These are phyloP conservation scores for Neopipo cinnamomea DNA, from an alignment of 2,113 vertebrate species.

Conservation along the genomic window DNA sequence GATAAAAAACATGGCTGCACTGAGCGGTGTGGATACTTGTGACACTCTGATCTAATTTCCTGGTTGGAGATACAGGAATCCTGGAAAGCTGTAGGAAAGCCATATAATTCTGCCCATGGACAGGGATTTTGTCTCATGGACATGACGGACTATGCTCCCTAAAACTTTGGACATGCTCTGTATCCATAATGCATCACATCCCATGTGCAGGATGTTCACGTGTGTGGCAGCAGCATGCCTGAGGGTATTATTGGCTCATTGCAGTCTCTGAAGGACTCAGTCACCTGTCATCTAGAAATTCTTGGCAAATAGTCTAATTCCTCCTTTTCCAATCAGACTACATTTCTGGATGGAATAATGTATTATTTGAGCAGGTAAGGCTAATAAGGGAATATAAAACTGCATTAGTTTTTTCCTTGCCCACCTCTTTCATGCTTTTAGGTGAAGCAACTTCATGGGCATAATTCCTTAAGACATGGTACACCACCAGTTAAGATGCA, in stretches of 20 bases:
- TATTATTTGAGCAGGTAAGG: neutral
- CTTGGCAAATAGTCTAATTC: neutral
- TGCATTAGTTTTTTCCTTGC: neutral
- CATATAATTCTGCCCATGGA: neutral
- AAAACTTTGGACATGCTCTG: neutral
- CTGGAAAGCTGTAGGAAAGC: neutral
- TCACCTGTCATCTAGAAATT: neutral
- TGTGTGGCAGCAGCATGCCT: neutral
- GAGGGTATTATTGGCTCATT: neutral
- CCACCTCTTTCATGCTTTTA: neutral
- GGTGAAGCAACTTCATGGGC: neutral
- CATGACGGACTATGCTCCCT: neutral
- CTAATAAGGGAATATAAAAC: neutral
- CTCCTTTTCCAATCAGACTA: neutral
- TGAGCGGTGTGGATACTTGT: neutral
- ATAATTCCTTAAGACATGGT: neutral
- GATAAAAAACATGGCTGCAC: neutral
- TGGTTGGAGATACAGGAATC: neutral
- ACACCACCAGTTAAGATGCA: neutral
- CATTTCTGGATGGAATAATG: neutral
- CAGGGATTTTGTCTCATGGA: neutral
- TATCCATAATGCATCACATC: neutral
- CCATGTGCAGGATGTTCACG: fast-evolving
- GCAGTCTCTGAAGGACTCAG: neutral
- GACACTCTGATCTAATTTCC: neutral